Base-by-base conservation (phyloP, 2,113 vertebrate species). In the Dinomys branickii region DNA sequence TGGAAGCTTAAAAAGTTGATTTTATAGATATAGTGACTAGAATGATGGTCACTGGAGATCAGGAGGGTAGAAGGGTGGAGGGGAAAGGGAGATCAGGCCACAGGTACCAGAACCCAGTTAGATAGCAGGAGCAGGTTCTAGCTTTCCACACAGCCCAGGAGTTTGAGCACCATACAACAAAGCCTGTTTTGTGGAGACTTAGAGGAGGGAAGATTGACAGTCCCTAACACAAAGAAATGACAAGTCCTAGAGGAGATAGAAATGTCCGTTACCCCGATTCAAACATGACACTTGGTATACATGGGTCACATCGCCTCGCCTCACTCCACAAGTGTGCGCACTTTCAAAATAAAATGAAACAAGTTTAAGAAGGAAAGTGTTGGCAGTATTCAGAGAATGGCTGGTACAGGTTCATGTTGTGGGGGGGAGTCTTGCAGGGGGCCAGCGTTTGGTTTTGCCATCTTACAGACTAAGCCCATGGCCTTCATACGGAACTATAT, bases 81-180 rank as follows among this genome's bases (percentile, higher is more conserved):
- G 41, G 41, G 24, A 30, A 20, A 20, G 75, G 28, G 20, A 41
- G 26, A 14, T 17, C 26, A 28, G 4, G 41, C 30, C 17, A 30
- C 26, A 26, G 8, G 38, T 11, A 41, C 38, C 81, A 33, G 7
- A 84, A 7, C 4, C 41, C 58, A 13, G n/a, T 28, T 10, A 10
- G 77, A 24, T 17, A 35, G n/a, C 7, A 47, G 19, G 30, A 59
- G 6, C 20, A 8, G 30, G 14, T 30, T 0, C 5, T 12, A 1
- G 22, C 12, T 35, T 10, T 12, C 38, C 50, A 0, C 11, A 47
- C 10, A 56, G 28, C 52, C 28, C 61, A 26, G 10, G 16, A 22
- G 14, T 0, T 5, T 7, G 59, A 44, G n/a, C 24, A 4, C 1
- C 3, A 3, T 8, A 5, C 1, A 41, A 3, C 22, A 30, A 5